phyloP scores from a whole-genome alignment of 1,140 invertebrate species.

The roundworm (Caenorhabditis elegans) region WBcel235 BX284605.5:17749001-17749500 shows the following conservation, averaged over 20 bases:
- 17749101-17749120: conserved; percentile 47
- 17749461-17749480: too few species aligned
- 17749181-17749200: not conserved
- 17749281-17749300: not conserved
- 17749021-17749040: too few species aligned
- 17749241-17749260: too few species aligned
- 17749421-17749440: too few species aligned
- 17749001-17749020: too few species aligned
- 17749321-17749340: not conserved
- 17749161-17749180: conserved; percentile 16
- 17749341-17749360: not conserved
- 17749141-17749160: conserved; percentile 8
- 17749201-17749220: too few species aligned
- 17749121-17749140: not conserved
- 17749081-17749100: conserved; percentile 46
- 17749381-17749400: not conserved
- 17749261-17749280: not conserved
- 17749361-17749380: not conserved
- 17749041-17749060: conserved; percentile 77
- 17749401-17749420: not conserved
- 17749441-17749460: too few species aligned
- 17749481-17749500: too few species aligned
- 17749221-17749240: too few species aligned
- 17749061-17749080: conserved; percentile 46
- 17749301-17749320: not conserved